A percentile compares a stretch with the other conserved stretches of the same genome.
Conservation (phyloP, 2,113 vertebrate species). For the Rhinoptilus africanus region DNA sequence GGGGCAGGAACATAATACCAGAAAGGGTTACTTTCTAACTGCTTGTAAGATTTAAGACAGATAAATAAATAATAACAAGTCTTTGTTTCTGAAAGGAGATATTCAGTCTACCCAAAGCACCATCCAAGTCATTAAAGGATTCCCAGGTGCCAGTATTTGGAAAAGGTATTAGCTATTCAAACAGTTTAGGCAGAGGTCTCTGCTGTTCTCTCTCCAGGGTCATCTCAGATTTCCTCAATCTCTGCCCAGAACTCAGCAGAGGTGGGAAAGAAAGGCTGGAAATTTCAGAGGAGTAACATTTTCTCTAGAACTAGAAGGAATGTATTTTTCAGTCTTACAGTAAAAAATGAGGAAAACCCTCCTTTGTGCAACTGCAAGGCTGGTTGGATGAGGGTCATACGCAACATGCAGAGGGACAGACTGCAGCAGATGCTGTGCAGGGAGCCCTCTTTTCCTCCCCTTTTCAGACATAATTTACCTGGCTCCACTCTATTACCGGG, state of each 20-base stretch:
- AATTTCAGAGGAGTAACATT: not conserved
- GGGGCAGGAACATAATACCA: not conserved
- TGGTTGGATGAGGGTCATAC: not conserved
- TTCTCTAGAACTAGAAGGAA: not conserved
- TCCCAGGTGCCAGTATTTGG: constrained; percentile 60
- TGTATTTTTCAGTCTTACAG: not conserved
- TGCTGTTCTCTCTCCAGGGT: constrained; percentile 31
- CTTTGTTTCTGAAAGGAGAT: constrained; percentile 51
- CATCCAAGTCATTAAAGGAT: constrained; percentile 45
- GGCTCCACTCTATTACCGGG: not conserved
- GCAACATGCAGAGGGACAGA: not conserved
- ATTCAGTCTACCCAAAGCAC: constrained; percentile 34
- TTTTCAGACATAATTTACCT: not conserved
- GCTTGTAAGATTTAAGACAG: not conserved
- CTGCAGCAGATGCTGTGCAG: not conserved
- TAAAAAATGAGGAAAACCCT: not conserved
- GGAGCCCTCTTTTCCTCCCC: not conserved
- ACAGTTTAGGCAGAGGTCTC: constrained; percentile 41
- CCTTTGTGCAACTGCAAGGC: not conserved
- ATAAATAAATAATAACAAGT: constrained; percentile 36
- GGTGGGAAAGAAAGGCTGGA: not conserved
- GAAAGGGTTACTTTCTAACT: constrained; percentile 12
- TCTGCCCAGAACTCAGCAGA: not conserved
- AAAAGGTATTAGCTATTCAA: constrained; percentile 56
- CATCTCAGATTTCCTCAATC: constrained; percentile 50